These are phyloP conservation scores for Pristionchus arcanus DNA, from an alignment of 2,888 invertebrate genomes.

Conservation along the genomic window DNA sequence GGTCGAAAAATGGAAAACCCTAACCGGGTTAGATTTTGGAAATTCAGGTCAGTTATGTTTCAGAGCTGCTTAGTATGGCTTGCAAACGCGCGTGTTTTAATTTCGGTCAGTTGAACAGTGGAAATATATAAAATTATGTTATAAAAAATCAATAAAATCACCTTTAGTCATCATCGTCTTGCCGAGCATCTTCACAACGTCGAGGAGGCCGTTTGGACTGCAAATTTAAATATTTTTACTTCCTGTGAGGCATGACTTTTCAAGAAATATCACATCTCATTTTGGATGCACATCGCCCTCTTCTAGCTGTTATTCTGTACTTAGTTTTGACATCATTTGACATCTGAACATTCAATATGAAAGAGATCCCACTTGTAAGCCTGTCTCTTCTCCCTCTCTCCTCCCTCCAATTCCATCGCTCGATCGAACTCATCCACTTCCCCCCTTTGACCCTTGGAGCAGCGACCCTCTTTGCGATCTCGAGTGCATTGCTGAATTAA, in stretches of 20 bases:
- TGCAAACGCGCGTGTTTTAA: not conserved
- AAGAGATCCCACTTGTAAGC: constrained; percentile 63
- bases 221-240: too few species aligned
- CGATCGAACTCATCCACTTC: constrained; percentile 70
- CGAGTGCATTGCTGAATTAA: constrained; percentile 61
- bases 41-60: not conserved
- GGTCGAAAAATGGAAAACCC: too few species aligned
- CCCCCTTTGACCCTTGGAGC: constrained; percentile 32
- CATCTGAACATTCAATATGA: too few species aligned
- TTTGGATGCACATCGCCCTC: too few species aligned
- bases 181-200: constrained; percentile 71
- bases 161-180: constrained; percentile 59
- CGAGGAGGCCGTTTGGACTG: constrained; percentile 69
- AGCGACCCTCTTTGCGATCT: constrained; percentile 60
- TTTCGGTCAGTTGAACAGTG: too few species aligned
- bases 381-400: constrained; percentile 69
- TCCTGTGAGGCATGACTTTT: too few species aligned
- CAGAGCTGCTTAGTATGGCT: not conserved
- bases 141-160: not conserved
- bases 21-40: too few species aligned
- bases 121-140: too few species aligned
- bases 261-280: too few species aligned
- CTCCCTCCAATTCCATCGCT: constrained; percentile 53
- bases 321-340: too few species aligned
- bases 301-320: too few species aligned